A percentile compares a stretch with the other conserved stretches of the same genome.
Evolutionary conservation across 2,113 vertebrate species (phyloP).

Genomic region (Okapia johnstoni): DNA sequence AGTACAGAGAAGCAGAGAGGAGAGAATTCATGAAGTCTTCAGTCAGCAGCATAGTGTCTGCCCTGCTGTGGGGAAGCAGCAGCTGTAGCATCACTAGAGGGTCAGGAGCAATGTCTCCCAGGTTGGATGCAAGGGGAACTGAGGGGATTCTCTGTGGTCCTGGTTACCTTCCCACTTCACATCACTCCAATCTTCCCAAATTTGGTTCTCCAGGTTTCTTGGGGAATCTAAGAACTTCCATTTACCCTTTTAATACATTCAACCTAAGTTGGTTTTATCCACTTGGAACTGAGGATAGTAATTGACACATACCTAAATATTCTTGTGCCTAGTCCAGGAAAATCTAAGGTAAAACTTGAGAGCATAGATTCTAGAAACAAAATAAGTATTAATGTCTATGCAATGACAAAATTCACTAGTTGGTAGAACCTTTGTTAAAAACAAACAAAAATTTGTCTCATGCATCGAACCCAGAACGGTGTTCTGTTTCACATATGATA

Average conservation of each 20-base stretch:
- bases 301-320: background rate
- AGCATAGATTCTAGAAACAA: background rate
- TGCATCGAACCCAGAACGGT: too few species aligned
- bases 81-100: fast-evolving
- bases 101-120: background rate
- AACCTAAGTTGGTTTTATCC: background rate
- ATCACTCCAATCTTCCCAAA: background rate
- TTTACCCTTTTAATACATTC: background rate
- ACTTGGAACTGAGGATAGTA: background rate
- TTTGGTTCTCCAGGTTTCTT: background rate
- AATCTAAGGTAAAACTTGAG: background rate
- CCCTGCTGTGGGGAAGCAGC: fast-evolving
- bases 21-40: background rate
- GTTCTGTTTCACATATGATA: too few species aligned
- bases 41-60: background rate
- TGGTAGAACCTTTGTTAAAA: background rate
- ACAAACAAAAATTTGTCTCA: background rate
- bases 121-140: fast-evolving
- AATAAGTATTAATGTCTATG: too few species aligned
- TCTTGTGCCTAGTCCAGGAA: background rate
- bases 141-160: background rate
- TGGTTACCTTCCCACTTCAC: background rate
- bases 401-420: background rate
- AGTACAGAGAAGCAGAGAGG: background rate
- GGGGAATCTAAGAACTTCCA: background rate